Evolutionary conservation across 2,888 invertebrate genomes (phyloP).

Genomic region (Laothoe populi): DNA sequence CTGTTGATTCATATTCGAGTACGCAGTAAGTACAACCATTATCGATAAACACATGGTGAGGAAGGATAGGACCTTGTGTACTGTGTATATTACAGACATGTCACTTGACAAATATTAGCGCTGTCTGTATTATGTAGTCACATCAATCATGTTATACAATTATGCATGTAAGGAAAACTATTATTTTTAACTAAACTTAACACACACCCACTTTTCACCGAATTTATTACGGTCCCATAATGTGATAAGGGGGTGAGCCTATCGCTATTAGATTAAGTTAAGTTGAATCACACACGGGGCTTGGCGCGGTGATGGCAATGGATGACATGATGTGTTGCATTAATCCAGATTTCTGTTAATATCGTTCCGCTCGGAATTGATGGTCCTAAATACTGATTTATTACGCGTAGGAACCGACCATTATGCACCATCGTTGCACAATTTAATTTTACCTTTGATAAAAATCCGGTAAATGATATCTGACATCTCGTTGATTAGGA

Average conservation of each 20-base stretch:
- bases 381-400: slow-evolving; percentile 25
- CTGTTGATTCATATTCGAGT: neutral
- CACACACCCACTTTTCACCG: too few species aligned
- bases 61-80: neutral
- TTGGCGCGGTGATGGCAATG: neutral
- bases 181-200: too few species aligned
- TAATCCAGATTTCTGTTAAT: slow-evolving; percentile 19
- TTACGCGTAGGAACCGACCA: slow-evolving; percentile 23
- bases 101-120: neutral
- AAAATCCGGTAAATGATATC: slow-evolving; percentile 47
- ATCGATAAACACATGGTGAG: neutral
- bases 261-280: too few species aligned
- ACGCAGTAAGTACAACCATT: neutral
- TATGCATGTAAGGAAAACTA: neutral
- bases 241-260: too few species aligned
- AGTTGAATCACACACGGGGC: too few species aligned
- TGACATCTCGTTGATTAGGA: slow-evolving; percentile 49
- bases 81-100: neutral
- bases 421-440: slow-evolving; percentile 44
- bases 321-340: neutral
- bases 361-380: slow-evolving; percentile 2
- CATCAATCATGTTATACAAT: neutral
- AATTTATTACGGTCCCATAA: too few species aligned
- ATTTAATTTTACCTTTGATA: slow-evolving; percentile 46
- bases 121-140: neutral